Percentiles rank a stretch among this genome's conserved stretches.
Evolutionary conservation across 2,113 vertebrate genomes (phyloP).

Genomic region (Entomyzon cyanotis): DNA sequence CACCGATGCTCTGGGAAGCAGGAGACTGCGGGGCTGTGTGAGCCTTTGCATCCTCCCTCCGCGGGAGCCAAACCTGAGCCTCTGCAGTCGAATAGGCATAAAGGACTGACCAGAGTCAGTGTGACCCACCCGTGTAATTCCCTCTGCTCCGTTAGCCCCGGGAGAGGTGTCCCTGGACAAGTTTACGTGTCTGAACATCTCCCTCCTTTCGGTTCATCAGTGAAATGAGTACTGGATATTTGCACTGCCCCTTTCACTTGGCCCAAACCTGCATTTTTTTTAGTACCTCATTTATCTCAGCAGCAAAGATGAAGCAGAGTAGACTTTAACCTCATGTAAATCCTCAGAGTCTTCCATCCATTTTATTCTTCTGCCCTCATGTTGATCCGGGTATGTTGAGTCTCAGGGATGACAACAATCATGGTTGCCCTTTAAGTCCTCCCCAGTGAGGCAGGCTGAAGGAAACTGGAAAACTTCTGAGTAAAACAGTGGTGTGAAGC

Average conservation of each 20-base stretch:
- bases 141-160: accelerated
- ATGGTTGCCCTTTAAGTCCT: neutral
- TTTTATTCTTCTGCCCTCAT: neutral
- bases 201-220: accelerated
- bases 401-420: accelerated
- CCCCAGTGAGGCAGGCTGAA: neutral
- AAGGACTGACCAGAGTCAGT: no score
- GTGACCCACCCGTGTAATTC: accelerated
- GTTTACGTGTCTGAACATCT: accelerated
- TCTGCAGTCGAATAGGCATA: accelerated
- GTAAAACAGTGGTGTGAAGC: neutral
- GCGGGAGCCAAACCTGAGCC: accelerated
- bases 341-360: neutral
- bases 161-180: neutral
- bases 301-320: neutral
- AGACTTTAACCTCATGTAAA: neutral
- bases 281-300: neutral
- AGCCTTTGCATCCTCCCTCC: no score
- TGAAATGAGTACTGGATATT: neutral
- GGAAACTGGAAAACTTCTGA: neutral
- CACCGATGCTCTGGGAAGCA: neutral
- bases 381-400: neutral
- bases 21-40: neutral
- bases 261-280: neutral
- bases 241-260: neutral